Evolutionary conservation across 2,113 vertebrate species (phyloP), one percentile per base, ranked within the genome.

Genomic region (Nasalis larvatus): DNA sequence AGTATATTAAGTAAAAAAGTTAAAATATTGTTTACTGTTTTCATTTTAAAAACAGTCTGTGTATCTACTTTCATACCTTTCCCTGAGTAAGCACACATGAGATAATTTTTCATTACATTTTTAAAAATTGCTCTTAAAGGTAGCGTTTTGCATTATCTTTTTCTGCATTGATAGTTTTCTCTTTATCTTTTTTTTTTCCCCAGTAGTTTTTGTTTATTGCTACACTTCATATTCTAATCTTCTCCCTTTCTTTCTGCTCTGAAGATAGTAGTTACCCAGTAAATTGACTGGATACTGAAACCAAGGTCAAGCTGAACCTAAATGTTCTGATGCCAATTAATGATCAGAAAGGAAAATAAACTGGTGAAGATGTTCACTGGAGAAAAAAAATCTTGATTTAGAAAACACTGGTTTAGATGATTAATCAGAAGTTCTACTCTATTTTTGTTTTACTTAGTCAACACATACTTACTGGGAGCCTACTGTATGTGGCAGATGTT

Each of bases 81-180:
- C 23, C 76, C 17, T 89, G 8, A 89, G 37, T 83, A 32, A 56
- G 58, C 3, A 42, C n/a, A 40, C 4, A 30, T 35, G 18, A 91
- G 49, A 94, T 49, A 10, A 95, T 56, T 82, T 94, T 95, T 92
- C 23, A 77, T 76, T 93, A 94, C 71, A 47, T 80, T 89, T 52
- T 5, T 1, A 86, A 89, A 82, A 77, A 56, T 42, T 49, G 66
- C 37, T 88, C 40, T 76, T 91, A 40, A 69, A 47, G 40, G 13
- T 89, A 52, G 37, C 86, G 27, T 54, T 92, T 17, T 91, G 40
- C 93, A 76, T 95, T 86, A 63, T n/a, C 11, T 77, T 90, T 81
- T 87, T 73, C 30, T 49, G 7, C 37, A 95, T 96, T 95, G 17
- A 56, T 74, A 91, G 60, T n/a, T 88, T 89, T 88, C 6, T 81